Evolutionary conservation across 2,888 invertebrate genomes (phyloP).

Genomic region (Dendrolimus pini): DNA sequence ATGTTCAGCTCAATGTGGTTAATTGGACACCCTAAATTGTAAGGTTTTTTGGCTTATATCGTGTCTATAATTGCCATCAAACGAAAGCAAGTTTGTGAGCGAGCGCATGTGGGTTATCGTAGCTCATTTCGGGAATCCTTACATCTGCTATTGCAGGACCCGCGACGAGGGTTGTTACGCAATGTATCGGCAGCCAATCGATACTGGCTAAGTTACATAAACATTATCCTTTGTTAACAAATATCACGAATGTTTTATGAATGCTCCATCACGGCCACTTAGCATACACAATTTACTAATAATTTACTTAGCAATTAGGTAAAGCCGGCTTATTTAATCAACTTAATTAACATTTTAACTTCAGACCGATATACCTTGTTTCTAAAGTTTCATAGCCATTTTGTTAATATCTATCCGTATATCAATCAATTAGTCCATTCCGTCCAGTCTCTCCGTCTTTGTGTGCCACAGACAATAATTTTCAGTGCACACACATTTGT

Average conservation of each 20-base stretch:
- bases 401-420: no score
- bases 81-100: not conserved
- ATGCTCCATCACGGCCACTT: not conserved
- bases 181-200: slow-evolving; percentile 42
- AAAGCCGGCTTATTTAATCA: no score
- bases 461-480: no score
- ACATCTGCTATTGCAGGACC: slow-evolving; percentile 38
- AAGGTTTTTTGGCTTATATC: no score
- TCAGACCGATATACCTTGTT: no score
- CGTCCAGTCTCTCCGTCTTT: no score
- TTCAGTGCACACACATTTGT: no score
- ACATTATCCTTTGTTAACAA: slow-evolving; percentile 32
- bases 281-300: not conserved
- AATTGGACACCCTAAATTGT: not conserved
- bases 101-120: slow-evolving; percentile 18
- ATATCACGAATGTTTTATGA: not conserved
- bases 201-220: slow-evolving; percentile 43
- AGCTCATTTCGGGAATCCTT: slow-evolving; percentile 48
- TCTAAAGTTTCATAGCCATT: no score
- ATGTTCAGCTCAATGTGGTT: not conserved
- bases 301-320: not conserved
- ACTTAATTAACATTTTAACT: no score
- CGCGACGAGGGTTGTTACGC: slow-evolving; percentile 43
- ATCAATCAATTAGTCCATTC: no score
- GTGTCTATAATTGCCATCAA: not conserved